These are phyloP conservation scores for Patella pellucida DNA, from an alignment of 2,888 invertebrate species.

Conservation along the genomic window DNA sequence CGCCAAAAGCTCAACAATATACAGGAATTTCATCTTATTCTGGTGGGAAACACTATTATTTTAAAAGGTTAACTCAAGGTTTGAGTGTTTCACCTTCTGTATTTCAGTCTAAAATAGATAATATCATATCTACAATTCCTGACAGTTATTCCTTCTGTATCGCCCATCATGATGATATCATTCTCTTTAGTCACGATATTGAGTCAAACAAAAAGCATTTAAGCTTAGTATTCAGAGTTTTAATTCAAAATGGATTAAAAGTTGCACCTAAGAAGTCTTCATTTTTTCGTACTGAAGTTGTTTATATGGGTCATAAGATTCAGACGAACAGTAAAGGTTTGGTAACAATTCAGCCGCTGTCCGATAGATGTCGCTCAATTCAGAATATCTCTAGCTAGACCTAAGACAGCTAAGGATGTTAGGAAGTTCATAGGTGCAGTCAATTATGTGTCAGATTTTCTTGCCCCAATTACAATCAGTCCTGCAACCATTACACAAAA, in stretches of 20 bases:
- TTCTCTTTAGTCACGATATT: neutral
- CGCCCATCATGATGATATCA: neutral
- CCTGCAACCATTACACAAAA: neutral
- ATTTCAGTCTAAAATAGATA: neutral
- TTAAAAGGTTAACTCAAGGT: constrained; percentile 4
- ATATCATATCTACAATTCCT: neutral
- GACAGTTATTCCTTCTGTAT: constrained; percentile 1
- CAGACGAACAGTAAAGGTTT: neutral
- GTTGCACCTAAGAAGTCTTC: neutral
- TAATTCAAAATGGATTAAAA: neutral
- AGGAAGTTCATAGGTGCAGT: neutral
- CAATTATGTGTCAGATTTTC: neutral
- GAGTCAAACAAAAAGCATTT: neutral
- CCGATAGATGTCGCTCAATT: neutral
- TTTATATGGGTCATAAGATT: constrained; percentile 10
- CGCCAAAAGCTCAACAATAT: neutral
- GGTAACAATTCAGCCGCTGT: neutral
- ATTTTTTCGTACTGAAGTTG: neutral
- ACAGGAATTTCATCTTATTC: constrained; percentile 2
- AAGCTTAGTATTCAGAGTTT: neutral
- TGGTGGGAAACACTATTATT: constrained; percentile 1
- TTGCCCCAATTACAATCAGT: neutral
- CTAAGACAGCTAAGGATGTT: neutral
- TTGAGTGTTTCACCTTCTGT: neutral
- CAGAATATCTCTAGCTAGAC: neutral